Percentiles rank a stretch among this genome's conserved stretches.
Conservation (phyloP, 2,888 invertebrate species). For the Macrosoma leucophasiata region DNA sequence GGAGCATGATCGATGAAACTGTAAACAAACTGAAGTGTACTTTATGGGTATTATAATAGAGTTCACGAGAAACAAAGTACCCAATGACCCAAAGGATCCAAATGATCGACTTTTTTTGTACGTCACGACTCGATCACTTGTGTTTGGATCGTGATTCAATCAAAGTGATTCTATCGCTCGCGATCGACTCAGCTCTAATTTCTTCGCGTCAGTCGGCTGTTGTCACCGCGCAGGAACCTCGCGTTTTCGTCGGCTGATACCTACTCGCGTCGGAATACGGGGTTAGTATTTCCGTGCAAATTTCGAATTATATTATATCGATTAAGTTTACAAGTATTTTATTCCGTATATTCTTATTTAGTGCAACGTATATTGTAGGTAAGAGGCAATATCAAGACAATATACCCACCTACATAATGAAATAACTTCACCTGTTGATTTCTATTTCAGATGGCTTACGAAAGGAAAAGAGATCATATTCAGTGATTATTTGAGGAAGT, state of each 20-base stretch:
- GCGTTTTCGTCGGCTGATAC: slow-evolving; percentile 12
- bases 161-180: too few relatives aligned
- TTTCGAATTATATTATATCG: slow-evolving; percentile 11
- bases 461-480: slow-evolving; percentile 8
- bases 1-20: too few relatives aligned
- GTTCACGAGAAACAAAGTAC: too few relatives aligned
- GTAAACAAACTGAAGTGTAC: too few relatives aligned
- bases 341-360: slow-evolving; percentile 4
- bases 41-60: too few relatives aligned
- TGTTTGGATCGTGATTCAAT: too few relatives aligned
- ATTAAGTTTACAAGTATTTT: slow-evolving; percentile 7
- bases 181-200: too few relatives aligned
- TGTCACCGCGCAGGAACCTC: slow-evolving; percentile 9
- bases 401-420: slow-evolving; percentile 7
- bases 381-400: slow-evolving; percentile 3
- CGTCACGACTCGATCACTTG: too few relatives aligned
- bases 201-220: slow-evolving; percentile 13
- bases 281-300: slow-evolving; percentile 12
- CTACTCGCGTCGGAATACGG: slow-evolving; percentile 4
- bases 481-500: slow-evolving; percentile 8
- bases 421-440: slow-evolving; percentile 5
- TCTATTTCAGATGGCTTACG: slow-evolving; percentile 7
- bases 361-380: slow-evolving; percentile 5
- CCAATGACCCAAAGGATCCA: too few relatives aligned
- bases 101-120: too few relatives aligned